phyloP scores from a whole-genome alignment of 2,113 vertebrate genomes.

The Pseudolaguvia tuberculata region DNA sequence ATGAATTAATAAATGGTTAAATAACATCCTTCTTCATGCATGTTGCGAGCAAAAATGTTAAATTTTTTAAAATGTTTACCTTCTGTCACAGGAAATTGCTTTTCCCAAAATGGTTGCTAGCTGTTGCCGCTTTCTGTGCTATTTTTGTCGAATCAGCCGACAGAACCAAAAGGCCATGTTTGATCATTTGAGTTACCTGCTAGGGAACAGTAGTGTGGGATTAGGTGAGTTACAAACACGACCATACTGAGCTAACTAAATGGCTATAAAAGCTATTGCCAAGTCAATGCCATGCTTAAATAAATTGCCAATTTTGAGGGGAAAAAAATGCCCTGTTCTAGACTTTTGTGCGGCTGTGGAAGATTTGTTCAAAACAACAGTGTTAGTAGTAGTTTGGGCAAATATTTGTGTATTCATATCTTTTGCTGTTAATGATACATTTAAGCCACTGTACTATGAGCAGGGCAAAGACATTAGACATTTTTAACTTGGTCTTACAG shows the following conservation, averaged over 20 bases:
- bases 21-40: neutral
- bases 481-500: neutral
- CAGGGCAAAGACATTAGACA: neutral
- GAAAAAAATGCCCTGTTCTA: too few species aligned
- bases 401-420: too few species aligned
- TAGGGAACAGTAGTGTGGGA: constrained; percentile 96
- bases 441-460: neutral
- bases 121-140: constrained; percentile 96
- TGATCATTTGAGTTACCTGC: constrained; percentile 93
- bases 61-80: neutral
- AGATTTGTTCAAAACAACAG: too few species aligned
- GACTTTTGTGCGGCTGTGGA: too few species aligned
- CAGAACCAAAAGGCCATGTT: constrained; percentile 99
- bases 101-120: constrained; percentile 99
- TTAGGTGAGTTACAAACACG: constrained; percentile 72
- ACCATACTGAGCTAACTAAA: neutral
- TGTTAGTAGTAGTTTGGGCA: too few species aligned
- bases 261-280: neutral
- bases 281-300: too few species aligned
- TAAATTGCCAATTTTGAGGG: too few species aligned
- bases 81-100: constrained; percentile 75
- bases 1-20: neutral
- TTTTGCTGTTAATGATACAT: neutral
- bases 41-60: neutral
- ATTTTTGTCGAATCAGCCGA: constrained; percentile 97